Evolutionary conservation across 1,140 invertebrate genomes (phyloP).

Genomic region (Neodiprion fabricii): DNA sequence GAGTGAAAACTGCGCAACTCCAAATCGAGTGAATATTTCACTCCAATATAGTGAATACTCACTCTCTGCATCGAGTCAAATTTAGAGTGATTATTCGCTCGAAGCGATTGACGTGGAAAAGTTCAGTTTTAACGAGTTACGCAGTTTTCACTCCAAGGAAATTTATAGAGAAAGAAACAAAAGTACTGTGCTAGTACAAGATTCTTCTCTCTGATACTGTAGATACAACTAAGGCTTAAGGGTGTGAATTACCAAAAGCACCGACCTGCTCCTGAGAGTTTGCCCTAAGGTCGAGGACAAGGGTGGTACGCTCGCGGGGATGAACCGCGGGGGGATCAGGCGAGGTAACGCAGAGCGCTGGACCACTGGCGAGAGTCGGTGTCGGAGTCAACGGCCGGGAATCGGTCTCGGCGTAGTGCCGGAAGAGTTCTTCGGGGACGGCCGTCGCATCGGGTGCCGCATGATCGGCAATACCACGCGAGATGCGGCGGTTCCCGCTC

Average conservation of each 20-base stretch:
- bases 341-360: constrained; percentile 29
- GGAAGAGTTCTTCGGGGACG: constrained; percentile 69
- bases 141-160: too few relatives aligned
- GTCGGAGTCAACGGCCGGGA: constrained; percentile 78
- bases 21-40: neutral
- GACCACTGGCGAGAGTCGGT: constrained; percentile 71
- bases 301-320: constrained; percentile 45
- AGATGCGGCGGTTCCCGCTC: constrained; percentile 23
- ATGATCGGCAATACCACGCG: constrained; percentile 22
- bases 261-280: constrained; percentile 36
- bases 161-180: neutral
- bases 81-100: too few relatives aligned
- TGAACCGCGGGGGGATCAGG: constrained; percentile 28
- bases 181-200: too few relatives aligned
- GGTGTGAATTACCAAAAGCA: too few relatives aligned
- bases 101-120: neutral
- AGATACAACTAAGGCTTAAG: too few relatives aligned
- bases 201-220: too few relatives aligned
- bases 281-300: constrained; percentile 57
- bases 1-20: too few relatives aligned
- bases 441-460: constrained; percentile 27
- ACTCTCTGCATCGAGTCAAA: too few relatives aligned
- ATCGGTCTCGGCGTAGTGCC: constrained; percentile 79
- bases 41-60: neutral
- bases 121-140: neutral